Percentiles rank a stretch among this genome's conserved stretches.
Conservation (phyloP, 2,797 vertebrate species). For the Anisognathus igniventris region DNA sequence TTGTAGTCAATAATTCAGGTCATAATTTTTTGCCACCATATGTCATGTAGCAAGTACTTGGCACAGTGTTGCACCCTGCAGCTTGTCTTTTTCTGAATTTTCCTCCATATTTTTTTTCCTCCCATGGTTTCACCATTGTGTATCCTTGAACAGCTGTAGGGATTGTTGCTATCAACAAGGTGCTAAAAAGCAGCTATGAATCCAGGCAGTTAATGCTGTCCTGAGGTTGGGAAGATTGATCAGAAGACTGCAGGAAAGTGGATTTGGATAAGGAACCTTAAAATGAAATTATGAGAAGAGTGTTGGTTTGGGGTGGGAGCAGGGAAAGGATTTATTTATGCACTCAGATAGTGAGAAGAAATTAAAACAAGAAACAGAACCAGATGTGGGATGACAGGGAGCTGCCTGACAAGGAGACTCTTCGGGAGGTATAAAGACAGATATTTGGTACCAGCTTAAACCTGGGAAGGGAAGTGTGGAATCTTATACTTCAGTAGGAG, state of each 20-base stretch:
- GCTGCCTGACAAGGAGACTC: neutral
- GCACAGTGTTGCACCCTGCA: neutral
- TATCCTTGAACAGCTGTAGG: neutral
- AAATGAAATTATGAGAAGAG: neutral
- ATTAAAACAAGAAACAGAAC: neutral
- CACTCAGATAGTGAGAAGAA: neutral
- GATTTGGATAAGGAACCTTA: neutral
- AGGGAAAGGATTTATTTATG: neutral
- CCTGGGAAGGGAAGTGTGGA: neutral
- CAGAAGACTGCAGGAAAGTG: neutral
- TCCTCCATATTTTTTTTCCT: neutral
- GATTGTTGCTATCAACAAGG: neutral
- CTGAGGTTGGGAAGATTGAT: neutral
- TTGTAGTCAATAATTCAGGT: neutral
- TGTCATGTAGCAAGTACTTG: neutral
- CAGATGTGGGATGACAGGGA: neutral
- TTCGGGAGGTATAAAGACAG: neutral
- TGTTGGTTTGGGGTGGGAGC: neutral
- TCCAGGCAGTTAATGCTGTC: neutral
- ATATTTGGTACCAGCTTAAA: neutral
- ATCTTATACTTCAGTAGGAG: neutral
- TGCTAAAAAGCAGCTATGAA: neutral
- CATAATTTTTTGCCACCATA: neutral
- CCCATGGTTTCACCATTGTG: neutral
- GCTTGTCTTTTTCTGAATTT: neutral